These are phyloP conservation scores for Notarius quadriscutis DNA, from an alignment of 2,113 vertebrate species.

Conservation along the genomic window DNA sequence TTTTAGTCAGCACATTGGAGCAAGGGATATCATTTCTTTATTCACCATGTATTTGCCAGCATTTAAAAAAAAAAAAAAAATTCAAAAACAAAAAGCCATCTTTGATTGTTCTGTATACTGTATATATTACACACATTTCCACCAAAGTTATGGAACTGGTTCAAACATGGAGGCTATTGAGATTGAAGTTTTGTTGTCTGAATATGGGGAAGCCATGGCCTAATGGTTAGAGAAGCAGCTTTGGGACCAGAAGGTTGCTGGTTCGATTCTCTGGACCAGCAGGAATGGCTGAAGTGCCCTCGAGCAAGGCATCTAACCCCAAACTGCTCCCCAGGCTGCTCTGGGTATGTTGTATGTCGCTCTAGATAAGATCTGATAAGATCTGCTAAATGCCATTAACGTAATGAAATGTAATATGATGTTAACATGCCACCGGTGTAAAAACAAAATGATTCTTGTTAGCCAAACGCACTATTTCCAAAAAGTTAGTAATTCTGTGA, in stretches of 20 bases:
- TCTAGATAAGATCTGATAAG: no score
- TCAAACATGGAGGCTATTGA: background rate
- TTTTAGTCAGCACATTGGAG: no score
- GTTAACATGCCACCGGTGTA: background rate
- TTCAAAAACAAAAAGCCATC: background rate
- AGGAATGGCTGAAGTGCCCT: no score
- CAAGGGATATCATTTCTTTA: background rate
- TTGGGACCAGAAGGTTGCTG: no score
- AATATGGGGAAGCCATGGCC: background rate
- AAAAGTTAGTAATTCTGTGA: background rate
- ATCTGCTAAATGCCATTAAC: no score
- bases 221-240: no score
- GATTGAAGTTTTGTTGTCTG: background rate
- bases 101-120: background rate
- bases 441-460: background rate
- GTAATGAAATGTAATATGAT: no score
- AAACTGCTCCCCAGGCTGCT: no score
- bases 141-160: background rate
- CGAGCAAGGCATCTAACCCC: no score
- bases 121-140: background rate
- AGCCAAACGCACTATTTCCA: background rate
- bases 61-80: background rate
- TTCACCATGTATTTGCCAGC: background rate
- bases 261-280: no score
- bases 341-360: no score